A percentile compares a stretch with the other conserved stretches of the same genome.
These are phyloP conservation scores for Petrocephalus sullivani DNA, from an alignment of 2,797 vertebrate genomes.

Conservation along the genomic window DNA sequence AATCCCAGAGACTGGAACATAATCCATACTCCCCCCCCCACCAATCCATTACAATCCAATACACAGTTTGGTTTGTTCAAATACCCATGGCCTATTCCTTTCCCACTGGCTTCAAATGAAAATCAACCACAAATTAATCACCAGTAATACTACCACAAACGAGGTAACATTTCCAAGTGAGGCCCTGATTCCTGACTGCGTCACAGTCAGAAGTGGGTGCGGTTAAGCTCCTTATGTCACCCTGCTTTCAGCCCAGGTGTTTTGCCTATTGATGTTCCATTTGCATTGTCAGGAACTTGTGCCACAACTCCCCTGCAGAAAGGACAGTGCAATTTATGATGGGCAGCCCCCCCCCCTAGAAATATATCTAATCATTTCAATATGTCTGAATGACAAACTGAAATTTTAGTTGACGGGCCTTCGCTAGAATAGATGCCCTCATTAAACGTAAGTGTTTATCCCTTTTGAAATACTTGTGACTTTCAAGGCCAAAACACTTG, in stretches of 20 bases:
- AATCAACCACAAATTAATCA: constrained; percentile 28
- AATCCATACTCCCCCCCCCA: neutral
- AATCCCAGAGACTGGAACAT: neutral
- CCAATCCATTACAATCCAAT: constrained; percentile 17
- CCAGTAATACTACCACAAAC: neutral
- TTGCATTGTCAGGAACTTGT: constrained; percentile 27
- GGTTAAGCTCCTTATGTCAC: constrained; percentile 9
- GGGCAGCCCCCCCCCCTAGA: neutral
- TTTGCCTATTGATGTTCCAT: constrained; percentile 25
- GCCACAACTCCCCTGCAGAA: constrained; percentile 21
- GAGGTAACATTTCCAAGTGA: neutral
- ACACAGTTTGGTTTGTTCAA: neutral
- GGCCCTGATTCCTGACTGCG: neutral
- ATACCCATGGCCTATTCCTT: neutral
- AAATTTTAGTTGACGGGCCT: neutral
- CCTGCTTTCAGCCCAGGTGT: neutral
- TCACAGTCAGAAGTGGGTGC: neutral
- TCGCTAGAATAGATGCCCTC: neutral
- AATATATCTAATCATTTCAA: neutral
- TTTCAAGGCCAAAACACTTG: constrained; percentile 19
- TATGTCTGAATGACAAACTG: neutral
- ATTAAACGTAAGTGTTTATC: neutral
- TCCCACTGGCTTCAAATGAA: constrained; percentile 11
- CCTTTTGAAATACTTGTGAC: neutral
- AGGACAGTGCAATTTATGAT: neutral